Percentiles rank a stretch among this genome's conserved stretches.
These are phyloP conservation scores for Drosophila nikananu DNA, from an alignment of 1,140 invertebrate genomes.

Conservation along the genomic window DNA sequence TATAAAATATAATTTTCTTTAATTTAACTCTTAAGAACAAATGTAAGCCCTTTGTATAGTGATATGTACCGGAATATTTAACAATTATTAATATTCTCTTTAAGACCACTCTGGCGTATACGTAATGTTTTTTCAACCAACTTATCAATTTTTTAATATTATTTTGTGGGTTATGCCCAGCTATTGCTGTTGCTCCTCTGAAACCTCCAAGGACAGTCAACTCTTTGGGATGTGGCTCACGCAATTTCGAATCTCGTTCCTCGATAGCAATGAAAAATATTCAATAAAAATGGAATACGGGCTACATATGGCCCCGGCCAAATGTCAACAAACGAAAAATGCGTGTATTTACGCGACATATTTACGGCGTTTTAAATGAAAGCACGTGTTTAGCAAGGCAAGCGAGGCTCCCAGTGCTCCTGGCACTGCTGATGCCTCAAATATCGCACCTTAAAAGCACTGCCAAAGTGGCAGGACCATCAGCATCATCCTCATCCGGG, in stretches of 20 bases:
- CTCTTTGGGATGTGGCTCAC: slow-evolving; percentile 42
- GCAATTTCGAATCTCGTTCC: slow-evolving; percentile 19
- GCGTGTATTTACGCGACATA: slow-evolving; percentile 56
- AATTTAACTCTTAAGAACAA: too few relatives aligned
- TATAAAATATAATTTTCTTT: too few relatives aligned
- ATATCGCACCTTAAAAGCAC: slow-evolving; percentile 38
- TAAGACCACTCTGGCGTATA: too few relatives aligned
- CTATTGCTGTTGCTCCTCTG: too few relatives aligned
- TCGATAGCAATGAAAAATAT: slow-evolving; percentile 50
- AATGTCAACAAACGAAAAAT: slow-evolving; percentile 48
- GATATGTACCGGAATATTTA: too few relatives aligned
- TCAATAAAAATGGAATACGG: slow-evolving; percentile 58
- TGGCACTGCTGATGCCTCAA: slow-evolving; percentile 40
- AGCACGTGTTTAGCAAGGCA: slow-evolving; percentile 68
- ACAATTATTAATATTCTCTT: too few relatives aligned
- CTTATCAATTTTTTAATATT: neutral
- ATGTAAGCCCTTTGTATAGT: too few relatives aligned
- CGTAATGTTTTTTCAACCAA: neutral
- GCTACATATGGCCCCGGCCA: slow-evolving; percentile 41
- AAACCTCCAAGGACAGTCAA: neutral
- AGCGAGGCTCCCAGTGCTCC: slow-evolving; percentile 21
- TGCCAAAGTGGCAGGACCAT: slow-evolving; percentile 26
- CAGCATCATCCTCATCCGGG: slow-evolving; percentile 20
- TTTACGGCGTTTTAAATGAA: slow-evolving; percentile 76
- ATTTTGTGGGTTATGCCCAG: slow-evolving; percentile 1